phyloP scores from a whole-genome alignment of 2,888 invertebrate genomes.

The Mellilla xanthometata region DNA sequence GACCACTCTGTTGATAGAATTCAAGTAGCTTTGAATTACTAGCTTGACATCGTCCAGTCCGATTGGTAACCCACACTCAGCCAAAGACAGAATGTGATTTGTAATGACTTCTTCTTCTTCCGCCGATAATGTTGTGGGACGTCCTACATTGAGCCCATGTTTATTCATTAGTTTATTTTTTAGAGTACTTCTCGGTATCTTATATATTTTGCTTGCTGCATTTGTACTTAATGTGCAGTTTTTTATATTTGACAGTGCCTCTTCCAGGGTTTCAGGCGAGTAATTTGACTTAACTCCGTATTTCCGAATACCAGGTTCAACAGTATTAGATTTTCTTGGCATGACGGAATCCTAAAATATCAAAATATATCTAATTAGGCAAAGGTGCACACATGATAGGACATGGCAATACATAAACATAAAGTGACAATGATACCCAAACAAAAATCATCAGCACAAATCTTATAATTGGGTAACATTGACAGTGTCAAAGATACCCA shows the following conservation, averaged over 20 bases:
- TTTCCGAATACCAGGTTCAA: slow-evolving; percentile 20
- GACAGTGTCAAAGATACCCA: slow-evolving; percentile 2
- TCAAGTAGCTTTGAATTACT: too few relatives aligned
- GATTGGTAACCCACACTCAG: too few relatives aligned
- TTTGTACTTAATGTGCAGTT: slow-evolving; percentile 19
- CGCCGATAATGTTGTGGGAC: too few relatives aligned
- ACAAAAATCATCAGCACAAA: neutral
- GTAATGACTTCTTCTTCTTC: too few relatives aligned
- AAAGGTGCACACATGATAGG: neutral
- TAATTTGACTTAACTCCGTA: slow-evolving; percentile 24
- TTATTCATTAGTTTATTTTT: too few relatives aligned
- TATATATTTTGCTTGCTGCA: slow-evolving; percentile 13
- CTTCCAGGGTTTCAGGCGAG: slow-evolving; percentile 16
- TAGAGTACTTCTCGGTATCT: too few relatives aligned
- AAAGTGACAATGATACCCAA: slow-evolving; percentile 4
- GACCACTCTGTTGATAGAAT: too few relatives aligned
- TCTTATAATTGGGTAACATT: slow-evolving; percentile 1
- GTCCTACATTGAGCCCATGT: too few relatives aligned
- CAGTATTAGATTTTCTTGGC: slow-evolving; percentile 17
- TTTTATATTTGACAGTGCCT: slow-evolving; percentile 21
- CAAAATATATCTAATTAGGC: neutral
- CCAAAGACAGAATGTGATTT: too few relatives aligned
- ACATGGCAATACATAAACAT: neutral
- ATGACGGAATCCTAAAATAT: slow-evolving; percentile 1
- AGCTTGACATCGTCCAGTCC: too few relatives aligned